These are phyloP conservation scores for Gopherus evgoodei DNA, from an alignment of 2,113 vertebrate genomes.

Conservation along the genomic window DNA sequence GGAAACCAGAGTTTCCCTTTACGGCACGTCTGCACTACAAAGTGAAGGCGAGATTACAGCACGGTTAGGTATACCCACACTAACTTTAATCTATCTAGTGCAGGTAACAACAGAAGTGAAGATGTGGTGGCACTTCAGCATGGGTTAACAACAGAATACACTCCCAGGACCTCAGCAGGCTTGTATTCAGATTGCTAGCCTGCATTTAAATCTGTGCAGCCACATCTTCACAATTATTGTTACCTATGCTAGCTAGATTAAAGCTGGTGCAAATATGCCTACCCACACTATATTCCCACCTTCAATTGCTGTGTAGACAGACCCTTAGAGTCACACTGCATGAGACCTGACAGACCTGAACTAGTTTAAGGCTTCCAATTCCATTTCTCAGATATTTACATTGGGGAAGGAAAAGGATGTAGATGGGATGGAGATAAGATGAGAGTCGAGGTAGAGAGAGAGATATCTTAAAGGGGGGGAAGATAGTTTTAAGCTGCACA, in stretches of 20 bases:
- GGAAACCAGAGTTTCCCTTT: not conserved
- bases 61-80: too few relatives aligned
- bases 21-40: not conserved
- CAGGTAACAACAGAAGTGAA: not conserved
- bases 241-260: not conserved
- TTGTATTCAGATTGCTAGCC: not conserved
- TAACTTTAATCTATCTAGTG: not conserved
- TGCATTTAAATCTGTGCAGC: not conserved
- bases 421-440: constrained; percentile 30
- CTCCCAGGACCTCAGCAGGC: not conserved
- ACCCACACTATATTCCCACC: not conserved
- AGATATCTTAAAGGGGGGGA: constrained; percentile 21
- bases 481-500: constrained; percentile 32
- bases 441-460: constrained; percentile 20
- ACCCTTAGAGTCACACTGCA: not conserved
- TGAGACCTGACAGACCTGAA: not conserved
- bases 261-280: not conserved
- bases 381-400: constrained; percentile 36
- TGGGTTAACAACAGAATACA: not conserved
- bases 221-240: not conserved
- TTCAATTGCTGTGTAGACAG: not conserved
- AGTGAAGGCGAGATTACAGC: not conserved
- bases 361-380: not conserved
- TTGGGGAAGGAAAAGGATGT: not conserved
- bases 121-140: not conserved